phyloP scores from a whole-genome alignment of 2,888 invertebrate genomes.

The Metallyticus violacea region DNA sequence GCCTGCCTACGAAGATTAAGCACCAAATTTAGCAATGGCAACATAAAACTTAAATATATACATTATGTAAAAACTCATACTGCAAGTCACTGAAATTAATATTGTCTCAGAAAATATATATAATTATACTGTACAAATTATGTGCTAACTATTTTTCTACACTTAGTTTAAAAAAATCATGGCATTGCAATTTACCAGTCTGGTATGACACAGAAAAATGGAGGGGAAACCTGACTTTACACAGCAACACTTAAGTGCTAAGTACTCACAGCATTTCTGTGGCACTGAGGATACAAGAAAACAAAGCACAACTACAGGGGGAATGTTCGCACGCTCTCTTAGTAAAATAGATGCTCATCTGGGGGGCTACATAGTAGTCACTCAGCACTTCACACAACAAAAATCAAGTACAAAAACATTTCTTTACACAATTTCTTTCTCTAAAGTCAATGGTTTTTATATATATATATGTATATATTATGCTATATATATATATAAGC shows the following conservation, averaged over 20 bases:
- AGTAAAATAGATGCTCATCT: conserved; percentile 32
- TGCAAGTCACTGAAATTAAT: conserved; percentile 32
- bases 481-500: not conserved
- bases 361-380: conserved; percentile 33
- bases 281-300: conserved; percentile 6
- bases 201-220: conserved; percentile 16
- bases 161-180: conserved; percentile 19
- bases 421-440: conserved; percentile 8
- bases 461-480: not conserved
- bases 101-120: conserved; percentile 34
- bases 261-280: conserved; percentile 18
- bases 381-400: conserved; percentile 30
- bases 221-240: conserved; percentile 5
- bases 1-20: conserved; percentile 32
- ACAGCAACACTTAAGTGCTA: conserved; percentile 10
- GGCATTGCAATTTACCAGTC: conserved; percentile 20
- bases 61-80: conserved; percentile 31
- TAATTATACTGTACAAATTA: conserved; percentile 28
- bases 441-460: not conserved
- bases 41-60: conserved; percentile 32
- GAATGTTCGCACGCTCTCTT: conserved; percentile 30
- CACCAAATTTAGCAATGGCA: conserved; percentile 34
- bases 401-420: conserved; percentile 26
- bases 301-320: conserved; percentile 28
- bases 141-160: conserved; percentile 24